Percentiles rank a stretch among this genome's conserved stretches.
Conservation (phyloP, 2,113 vertebrate species). For the Gopherus flavomarginatus region DNA sequence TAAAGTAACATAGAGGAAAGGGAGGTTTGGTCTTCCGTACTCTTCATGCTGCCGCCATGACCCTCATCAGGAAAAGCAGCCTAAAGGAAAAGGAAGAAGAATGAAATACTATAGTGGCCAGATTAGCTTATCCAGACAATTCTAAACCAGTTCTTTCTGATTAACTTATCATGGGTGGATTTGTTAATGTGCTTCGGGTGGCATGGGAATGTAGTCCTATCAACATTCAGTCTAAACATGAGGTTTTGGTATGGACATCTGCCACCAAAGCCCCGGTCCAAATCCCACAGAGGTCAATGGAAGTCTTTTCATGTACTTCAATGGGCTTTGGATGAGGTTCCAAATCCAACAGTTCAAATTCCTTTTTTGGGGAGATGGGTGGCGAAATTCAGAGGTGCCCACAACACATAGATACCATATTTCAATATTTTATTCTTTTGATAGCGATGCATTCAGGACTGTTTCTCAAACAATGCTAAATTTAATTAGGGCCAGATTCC, state of each 20-base stretch:
- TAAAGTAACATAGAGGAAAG: not conserved
- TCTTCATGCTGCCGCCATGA: no score
- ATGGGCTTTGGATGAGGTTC: not conserved
- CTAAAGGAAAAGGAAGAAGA: no score
- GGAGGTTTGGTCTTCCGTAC: no score
- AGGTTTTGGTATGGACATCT: not conserved
- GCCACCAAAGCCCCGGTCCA: not conserved
- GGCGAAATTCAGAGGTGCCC: not conserved
- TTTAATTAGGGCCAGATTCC: not conserved
- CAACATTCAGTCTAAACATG: not conserved
- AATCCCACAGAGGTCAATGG: not conserved
- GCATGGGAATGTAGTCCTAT: rapidly evolving
- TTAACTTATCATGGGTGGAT: not conserved
- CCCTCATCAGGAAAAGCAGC: no score
- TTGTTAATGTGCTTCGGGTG: not conserved
- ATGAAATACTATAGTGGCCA: not conserved
- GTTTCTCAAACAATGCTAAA: not conserved
- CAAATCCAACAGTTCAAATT: not conserved
- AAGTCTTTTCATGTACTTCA: not conserved
- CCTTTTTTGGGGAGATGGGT: not conserved
- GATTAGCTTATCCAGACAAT: not conserved
- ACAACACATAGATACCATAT: not conserved
- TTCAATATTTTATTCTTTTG: not conserved
- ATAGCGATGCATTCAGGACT: not conserved
- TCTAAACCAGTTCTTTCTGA: not conserved